Base-by-base conservation (phyloP, 2,888 invertebrate species). In the Athalia cordata region DNA sequence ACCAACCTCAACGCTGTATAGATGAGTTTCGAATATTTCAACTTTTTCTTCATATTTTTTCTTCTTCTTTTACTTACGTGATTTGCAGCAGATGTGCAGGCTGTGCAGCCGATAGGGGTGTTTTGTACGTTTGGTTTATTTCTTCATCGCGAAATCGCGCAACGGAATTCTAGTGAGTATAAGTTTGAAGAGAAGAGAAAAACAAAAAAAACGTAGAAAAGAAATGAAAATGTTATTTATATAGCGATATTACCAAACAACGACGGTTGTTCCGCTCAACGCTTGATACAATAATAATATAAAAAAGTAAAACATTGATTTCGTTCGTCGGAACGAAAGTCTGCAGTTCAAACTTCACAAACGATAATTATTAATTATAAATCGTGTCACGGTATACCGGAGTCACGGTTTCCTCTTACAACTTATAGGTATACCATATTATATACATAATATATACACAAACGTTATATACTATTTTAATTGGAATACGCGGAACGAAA, bases 311-410 rank as follows among this genome's bases (percentile, higher is more conserved):
- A 72, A 72, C 59, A 57, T 72, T 72, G 72, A 72, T 72, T 57
- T 57, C 70, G n/a, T 67, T 50, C 6, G 5, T 15, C 47, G 66
- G 49, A 66, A 66, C 70, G 70, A 70, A 70, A 70, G 70, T 70
- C 70, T 43, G 3, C 70, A 45, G n/a, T 45, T 11, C 5, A 11
- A 13, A 59, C 5, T 5, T 11, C 5, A 13, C n/a, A 4, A 59
- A 52, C 47, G 72, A 72, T 72, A 59, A 59, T 72, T 72, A 72
- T 72, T 72, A 72, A 72, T 72, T 59, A 72, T 57, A 59, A 29
- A 59, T 72, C 72, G 45, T 57, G 72, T 72, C 72, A 72, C 72
- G 72, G 72, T 59, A 3, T 29, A 29, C 15, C 66, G 62, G 4
- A 43, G 66, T 66, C 5, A 49, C 66, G 29, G 29, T 29, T 66